Percentiles rank a stretch among this genome's conserved stretches.
phyloP scores from a whole-genome alignment of 2,888 invertebrate species.

The Rhagonycha fulva region DNA sequence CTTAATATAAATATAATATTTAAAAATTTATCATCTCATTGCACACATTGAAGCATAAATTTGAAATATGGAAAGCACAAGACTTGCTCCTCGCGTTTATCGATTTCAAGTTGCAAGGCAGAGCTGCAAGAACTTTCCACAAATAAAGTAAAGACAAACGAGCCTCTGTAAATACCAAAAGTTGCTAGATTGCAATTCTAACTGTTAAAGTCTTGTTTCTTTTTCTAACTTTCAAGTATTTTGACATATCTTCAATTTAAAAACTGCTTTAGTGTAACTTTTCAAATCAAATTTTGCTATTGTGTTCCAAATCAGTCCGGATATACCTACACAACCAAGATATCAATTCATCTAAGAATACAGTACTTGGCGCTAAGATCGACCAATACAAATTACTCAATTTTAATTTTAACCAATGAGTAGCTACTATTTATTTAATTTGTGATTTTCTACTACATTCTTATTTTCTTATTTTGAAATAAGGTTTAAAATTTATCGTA shows the following conservation, averaged over 20 bases:
- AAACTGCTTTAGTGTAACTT: neutral
- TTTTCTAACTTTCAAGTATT: constrained; percentile 6
- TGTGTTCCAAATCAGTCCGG: no score
- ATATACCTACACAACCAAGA: no score
- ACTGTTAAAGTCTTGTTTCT: constrained; percentile 4
- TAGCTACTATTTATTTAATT: neutral
- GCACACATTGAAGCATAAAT: constrained; percentile 19
- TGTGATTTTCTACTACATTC: neutral
- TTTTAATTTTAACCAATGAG: neutral
- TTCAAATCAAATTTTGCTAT: neutral
- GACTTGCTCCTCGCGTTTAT: constrained; percentile 11
- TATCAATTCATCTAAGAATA: neutral
- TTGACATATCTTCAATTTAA: neutral
- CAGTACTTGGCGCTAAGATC: neutral
- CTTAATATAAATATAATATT: neutral
- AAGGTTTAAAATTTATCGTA: neutral
- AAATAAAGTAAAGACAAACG: constrained; percentile 37
- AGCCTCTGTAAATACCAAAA: constrained; percentile 33
- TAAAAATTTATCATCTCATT: constrained; percentile 13
- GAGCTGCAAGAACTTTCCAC: constrained; percentile 18
- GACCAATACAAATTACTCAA: neutral
- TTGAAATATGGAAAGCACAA: constrained; percentile 17
- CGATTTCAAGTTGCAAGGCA: constrained; percentile 9
- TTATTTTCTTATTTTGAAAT: neutral
- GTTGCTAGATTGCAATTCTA: constrained; percentile 17